These are phyloP conservation scores for Catostylus mosaicus DNA, from an alignment of 30 jellyfish, hydroid and myxozoan species.

Conservation along the genomic window DNA sequence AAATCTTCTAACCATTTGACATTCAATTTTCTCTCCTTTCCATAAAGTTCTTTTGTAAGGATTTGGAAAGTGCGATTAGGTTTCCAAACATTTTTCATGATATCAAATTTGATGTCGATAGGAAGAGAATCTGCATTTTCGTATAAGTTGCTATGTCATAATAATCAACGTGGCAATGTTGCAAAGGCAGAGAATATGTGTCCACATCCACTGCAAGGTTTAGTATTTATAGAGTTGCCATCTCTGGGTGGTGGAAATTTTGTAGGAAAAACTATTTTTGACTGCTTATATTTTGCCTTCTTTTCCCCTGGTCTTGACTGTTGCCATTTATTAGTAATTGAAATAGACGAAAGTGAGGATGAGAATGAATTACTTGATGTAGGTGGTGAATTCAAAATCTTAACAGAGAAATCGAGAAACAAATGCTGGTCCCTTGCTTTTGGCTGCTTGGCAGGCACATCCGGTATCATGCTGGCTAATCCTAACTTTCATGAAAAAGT, in stretches of 20 bases:
- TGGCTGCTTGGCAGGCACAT: no score
- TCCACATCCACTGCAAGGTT: neutral
- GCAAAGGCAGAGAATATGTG: neutral
- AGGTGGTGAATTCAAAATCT: neutral
- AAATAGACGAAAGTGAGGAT: neutral
- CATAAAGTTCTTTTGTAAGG: neutral
- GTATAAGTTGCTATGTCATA: slow-evolving; percentile 2
- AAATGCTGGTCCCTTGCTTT: no score
- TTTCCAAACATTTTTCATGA: slow-evolving; percentile 7
- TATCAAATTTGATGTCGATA: neutral
- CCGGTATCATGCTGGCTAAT: no score
- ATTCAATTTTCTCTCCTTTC: slow-evolving; percentile 6
- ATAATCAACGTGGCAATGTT: slow-evolving; percentile 6
- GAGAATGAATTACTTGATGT: neutral
- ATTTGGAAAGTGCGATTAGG: neutral
- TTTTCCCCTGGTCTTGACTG: neutral
- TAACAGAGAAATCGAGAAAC: neutral
- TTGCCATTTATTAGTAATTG: neutral
- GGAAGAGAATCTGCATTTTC: neutral
- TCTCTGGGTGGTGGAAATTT: neutral
- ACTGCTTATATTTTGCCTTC: neutral
- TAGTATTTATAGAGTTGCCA: neutral
- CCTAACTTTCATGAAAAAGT: no score
- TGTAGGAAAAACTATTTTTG: neutral
- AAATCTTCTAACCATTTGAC: slow-evolving; percentile 5